Evolutionary conservation across 1,140 invertebrate genomes (phyloP), one percentile per base, ranked within the genome.

Genomic region (Drosophila azteca): DNA sequence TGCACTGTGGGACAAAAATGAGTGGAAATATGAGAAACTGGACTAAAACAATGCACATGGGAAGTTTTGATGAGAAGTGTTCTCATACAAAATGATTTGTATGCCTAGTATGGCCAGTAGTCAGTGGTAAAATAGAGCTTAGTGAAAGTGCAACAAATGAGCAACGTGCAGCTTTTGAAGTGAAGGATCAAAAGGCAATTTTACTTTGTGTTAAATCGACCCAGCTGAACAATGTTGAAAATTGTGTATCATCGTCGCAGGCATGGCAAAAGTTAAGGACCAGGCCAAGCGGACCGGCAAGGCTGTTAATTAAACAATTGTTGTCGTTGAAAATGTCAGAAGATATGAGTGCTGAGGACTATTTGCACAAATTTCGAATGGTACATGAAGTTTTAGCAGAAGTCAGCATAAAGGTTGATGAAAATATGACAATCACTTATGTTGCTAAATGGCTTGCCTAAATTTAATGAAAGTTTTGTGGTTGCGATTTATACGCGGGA

Each of bases 111-210:
- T 48, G 20, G 43, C 43, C 43, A 44, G 7, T 44, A 6, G 43
- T 44, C 5, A 44, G 43, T 44, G 43, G 43, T 6, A 44, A 44
- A 44, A 44, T 44, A 15, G 31, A 15, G 6, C 15, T 44, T 15
- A 15, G 43, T 13, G 43, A 44, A 31, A 31, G 3, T 9, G 8
- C 31, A 31, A 31, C 29, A 8, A 31, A 31, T 31, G 31, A 31
- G 8, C 31, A 44, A 44, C 43, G 15, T n/a, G 43, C 43, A 44
- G 15, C n/a, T 44, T 17, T 24, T 24, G 46, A 20, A 20, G 20
- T 48, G 8, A 48, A 44, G 2, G 46, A 48, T 48, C n/a, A 48
- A 48, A 48, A 48, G 41, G 13, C 41, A 44, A 44, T 44, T 13
- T n/a, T 44, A 44, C 41, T 44, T 11, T 43, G 41, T 20, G 20